A percentile compares a stretch with the other conserved stretches of the same genome.
Conservation (phyloP, 2,797 vertebrate species). For the Hapalemur alaotrensis region DNA sequence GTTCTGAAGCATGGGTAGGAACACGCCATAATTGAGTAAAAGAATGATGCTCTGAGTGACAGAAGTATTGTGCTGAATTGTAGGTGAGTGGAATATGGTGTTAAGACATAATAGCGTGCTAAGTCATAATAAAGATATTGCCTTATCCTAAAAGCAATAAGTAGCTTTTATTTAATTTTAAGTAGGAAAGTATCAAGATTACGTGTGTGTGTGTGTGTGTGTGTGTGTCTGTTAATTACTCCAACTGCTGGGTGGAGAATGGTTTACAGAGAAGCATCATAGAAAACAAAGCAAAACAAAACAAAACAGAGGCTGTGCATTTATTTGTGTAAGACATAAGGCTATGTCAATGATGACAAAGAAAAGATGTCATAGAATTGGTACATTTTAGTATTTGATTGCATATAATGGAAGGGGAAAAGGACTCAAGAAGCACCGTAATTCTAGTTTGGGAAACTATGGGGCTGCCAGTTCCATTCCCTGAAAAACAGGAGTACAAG, state of each 20-base stretch:
- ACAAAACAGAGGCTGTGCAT: not conserved
- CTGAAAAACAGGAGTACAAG: not conserved
- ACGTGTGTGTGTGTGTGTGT: not conserved
- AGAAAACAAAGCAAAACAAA: too few species aligned
- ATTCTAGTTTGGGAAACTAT: not conserved
- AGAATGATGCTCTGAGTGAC: not conserved
- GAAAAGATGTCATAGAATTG: not conserved
- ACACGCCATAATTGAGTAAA: not conserved
- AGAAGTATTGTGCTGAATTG: not conserved
- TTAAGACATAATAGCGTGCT: not conserved
- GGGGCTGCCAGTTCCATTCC: not conserved
- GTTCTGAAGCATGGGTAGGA: not conserved
- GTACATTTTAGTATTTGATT: not conserved
- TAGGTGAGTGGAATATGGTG: not conserved
- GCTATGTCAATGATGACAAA: not conserved
- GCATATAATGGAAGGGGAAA: not conserved
- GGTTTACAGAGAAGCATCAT: not conserved
- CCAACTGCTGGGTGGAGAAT: not conserved
- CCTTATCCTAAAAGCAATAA: not conserved
- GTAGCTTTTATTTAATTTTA: not conserved
- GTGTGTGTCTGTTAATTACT: not conserved
- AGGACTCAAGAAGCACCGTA: not conserved
- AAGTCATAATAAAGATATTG: not conserved
- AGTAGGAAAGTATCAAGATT: not conserved
- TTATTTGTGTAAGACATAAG: not conserved